A percentile compares a stretch with the other conserved stretches of the same genome.
Conservation (phyloP, 2,797 vertebrate species). For the Sitta carolinensis region DNA sequence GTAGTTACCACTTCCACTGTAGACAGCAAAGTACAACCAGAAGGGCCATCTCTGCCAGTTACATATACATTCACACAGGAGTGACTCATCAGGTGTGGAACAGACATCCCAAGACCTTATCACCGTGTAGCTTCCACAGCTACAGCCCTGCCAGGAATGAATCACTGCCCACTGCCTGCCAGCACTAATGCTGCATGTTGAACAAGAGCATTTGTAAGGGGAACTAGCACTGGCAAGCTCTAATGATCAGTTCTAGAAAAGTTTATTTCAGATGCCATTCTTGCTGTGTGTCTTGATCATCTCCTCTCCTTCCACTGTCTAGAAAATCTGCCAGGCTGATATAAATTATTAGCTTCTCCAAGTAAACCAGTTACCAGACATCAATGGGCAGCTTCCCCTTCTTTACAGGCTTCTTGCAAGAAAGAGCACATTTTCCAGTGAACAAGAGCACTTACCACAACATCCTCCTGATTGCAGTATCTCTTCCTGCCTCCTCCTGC, state of each 20-base stretch:
- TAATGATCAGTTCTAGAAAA: not conserved
- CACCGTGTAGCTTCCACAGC: not conserved
- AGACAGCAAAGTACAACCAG: not conserved
- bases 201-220: not conserved
- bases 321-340: not conserved
- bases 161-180: conserved; percentile 24
- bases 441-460: not conserved
- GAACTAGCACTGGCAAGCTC: not conserved
- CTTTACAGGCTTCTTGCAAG: not conserved
- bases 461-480: not conserved
- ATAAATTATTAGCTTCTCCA: not conserved
- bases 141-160: not conserved
- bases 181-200: not conserved
- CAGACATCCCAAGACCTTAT: not conserved
- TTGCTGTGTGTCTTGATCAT: not conserved
- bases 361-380: not conserved
- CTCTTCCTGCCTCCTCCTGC: not conserved
- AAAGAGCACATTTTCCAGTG: not conserved
- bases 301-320: not conserved
- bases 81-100: conserved; percentile 51
- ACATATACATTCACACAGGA: not conserved
- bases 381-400: not conserved
- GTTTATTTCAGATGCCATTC: not conserved
- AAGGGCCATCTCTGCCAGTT: not conserved
- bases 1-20: not conserved